Conservation (phyloP, 2,888 invertebrate species). For the Spilarctia lutea region DNA sequence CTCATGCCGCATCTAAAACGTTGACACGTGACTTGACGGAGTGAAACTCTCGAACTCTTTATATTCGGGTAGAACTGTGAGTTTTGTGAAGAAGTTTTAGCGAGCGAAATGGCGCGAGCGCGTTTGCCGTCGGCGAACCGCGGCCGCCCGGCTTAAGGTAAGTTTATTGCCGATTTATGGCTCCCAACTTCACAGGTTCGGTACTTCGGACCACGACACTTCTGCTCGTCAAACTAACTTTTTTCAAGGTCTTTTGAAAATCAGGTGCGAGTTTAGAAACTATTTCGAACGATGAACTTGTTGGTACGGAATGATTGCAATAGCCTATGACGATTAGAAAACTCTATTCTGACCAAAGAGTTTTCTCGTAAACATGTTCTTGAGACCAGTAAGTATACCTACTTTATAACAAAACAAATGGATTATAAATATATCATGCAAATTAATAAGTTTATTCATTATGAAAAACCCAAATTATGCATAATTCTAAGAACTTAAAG, state of each 20-base stretch:
- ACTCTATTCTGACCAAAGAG: constrained; percentile 23
- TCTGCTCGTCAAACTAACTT: constrained; percentile 78
- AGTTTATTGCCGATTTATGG: constrained; percentile 85
- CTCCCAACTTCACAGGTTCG: constrained; percentile 70
- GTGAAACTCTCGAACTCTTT: constrained; percentile 78
- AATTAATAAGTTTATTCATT: neutral
- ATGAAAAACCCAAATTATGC: neutral
- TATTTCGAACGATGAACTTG: constrained; percentile 51
- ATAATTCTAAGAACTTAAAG: neutral
- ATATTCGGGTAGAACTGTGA: constrained; percentile 74
- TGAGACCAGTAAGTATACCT: constrained; percentile 38
- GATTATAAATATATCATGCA: neutral
- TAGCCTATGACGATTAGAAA: constrained; percentile 56
- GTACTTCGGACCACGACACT: constrained; percentile 69
- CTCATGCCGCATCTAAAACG: constrained; percentile 83
- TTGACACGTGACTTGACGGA: constrained; percentile 83
- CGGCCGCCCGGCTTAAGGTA: constrained; percentile 83
- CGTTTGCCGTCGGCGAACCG: constrained; percentile 81
- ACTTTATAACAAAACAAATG: neutral
- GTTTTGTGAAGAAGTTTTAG: constrained; percentile 81
- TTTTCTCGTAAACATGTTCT: constrained; percentile 14
- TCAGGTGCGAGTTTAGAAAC: constrained; percentile 59
- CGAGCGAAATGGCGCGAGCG: constrained; percentile 80
- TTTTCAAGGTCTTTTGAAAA: constrained; percentile 65
- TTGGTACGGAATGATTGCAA: constrained; percentile 52